Evolutionary conservation across 2,113 vertebrate genomes (phyloP).

Genomic region (Cygnus atratus): DNA sequence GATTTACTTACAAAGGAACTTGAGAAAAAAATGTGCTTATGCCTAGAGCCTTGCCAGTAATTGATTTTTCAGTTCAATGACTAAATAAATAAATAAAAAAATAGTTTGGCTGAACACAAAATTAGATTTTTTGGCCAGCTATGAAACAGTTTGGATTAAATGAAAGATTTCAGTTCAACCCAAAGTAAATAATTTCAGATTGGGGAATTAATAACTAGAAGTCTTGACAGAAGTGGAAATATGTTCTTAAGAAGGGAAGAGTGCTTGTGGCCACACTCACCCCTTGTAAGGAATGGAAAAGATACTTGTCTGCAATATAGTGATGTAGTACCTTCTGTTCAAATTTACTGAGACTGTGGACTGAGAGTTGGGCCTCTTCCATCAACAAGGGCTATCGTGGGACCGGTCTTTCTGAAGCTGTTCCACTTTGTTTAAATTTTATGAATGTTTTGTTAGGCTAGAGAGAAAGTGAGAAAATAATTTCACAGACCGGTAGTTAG

Average conservation of each 20-base stretch:
- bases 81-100: constrained; percentile 56
- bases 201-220: neutral
- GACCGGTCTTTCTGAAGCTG: neutral
- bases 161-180: neutral
- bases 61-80: constrained; percentile 64
- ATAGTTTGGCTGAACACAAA: constrained; percentile 25
- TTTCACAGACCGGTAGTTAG: neutral
- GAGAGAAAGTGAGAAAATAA: neutral
- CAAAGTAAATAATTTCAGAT: constrained; percentile 10
- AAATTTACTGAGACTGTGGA: neutral
- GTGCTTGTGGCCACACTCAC: neutral
- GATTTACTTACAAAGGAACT: neutral
- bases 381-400: neutral
- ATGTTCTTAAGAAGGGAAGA: neutral
- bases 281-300: neutral
- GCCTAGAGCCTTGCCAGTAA: constrained; percentile 47
- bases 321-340: neutral
- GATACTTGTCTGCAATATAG: neutral
- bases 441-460: neutral
- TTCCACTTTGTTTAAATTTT: neutral
- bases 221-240: neutral
- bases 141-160: constrained; percentile 16
- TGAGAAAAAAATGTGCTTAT: neutral
- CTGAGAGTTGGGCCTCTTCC: neutral
- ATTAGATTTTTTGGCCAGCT: neutral